Conservation (phyloP, 2,797 vertebrate genomes). For the Trematomus bernacchii region DNA sequence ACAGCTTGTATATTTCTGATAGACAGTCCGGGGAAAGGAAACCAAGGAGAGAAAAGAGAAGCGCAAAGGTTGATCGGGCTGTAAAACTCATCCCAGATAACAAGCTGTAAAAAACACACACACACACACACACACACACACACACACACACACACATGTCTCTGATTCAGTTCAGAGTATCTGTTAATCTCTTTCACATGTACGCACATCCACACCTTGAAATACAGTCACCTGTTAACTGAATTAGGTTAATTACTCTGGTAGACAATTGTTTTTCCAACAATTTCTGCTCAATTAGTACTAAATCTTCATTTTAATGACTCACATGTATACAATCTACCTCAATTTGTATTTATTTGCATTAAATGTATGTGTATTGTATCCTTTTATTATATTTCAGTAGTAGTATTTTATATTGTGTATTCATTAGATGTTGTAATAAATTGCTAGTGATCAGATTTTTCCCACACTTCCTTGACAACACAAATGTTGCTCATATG, state of each 20-base stretch:
- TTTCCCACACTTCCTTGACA: background rate
- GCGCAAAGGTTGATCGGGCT: slow-evolving; percentile 62
- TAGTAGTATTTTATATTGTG: too few species aligned
- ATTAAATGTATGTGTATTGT: background rate
- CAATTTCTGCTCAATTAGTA: slow-evolving; percentile 20
- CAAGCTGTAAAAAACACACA: slow-evolving; percentile 13
- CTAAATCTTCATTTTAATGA: slow-evolving; percentile 6
- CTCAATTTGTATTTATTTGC: background rate
- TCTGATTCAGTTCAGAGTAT: background rate
- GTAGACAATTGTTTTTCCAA: background rate
- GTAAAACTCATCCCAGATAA: slow-evolving; percentile 62
- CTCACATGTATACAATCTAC: too few species aligned
- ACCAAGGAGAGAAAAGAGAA: slow-evolving; percentile 38
- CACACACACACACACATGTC: too few species aligned
- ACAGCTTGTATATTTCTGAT: slow-evolving; percentile 29
- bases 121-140: too few species aligned
- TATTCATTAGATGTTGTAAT: slow-evolving; percentile 7
- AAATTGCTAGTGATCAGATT: background rate
- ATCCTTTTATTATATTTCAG: too few species aligned
- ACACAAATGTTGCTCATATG: background rate
- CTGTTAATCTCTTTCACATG: background rate
- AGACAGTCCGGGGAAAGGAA: background rate
- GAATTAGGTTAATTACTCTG: slow-evolving; percentile 4
- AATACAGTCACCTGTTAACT: too few species aligned
- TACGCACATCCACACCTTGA: background rate